Evolutionary conservation across 2,113 vertebrate genomes (phyloP).

Genomic region (Calcarius ornatus): DNA sequence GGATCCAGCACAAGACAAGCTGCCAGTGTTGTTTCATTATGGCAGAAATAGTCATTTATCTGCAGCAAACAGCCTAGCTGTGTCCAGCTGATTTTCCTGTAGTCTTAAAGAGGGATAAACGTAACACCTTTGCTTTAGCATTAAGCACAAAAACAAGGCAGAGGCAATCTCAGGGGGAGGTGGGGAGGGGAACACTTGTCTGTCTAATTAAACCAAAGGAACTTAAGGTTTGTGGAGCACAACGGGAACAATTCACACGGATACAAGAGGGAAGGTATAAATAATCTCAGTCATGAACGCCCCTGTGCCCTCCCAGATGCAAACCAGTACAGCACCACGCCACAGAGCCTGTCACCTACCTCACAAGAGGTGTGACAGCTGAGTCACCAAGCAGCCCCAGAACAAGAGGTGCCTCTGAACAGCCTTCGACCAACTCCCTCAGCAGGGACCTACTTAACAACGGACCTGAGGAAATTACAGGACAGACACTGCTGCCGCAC

Average conservation of each 20-base stretch:
- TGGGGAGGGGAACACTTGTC: not conserved
- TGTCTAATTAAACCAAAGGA: not conserved
- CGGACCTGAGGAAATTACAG: not conserved
- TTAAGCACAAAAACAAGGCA: constrained; percentile 4
- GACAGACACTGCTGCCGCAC: not conserved
- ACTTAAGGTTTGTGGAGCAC: not conserved
- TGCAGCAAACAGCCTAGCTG: not conserved
- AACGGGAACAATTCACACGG: not conserved
- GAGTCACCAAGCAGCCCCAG: not conserved
- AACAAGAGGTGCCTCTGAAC: not conserved
- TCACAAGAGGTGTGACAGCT: not conserved
- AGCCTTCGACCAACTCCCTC: not conserved
- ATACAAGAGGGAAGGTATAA: not conserved
- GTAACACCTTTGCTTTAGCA: constrained; percentile 6
- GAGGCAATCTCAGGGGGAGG: not conserved
- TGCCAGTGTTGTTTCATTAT: not conserved
- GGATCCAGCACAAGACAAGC: not conserved
- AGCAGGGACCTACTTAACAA: not conserved
- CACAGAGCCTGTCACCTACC: not conserved
- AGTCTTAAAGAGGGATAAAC: constrained; percentile 8
- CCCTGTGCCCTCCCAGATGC: not conserved
- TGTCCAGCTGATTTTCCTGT: not conserved
- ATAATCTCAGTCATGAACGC: not conserved
- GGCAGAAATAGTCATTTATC: not conserved
- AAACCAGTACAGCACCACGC: not conserved